Evolutionary conservation across 2,113 vertebrate genomes (phyloP), one percentile per base, ranked within the genome.

Genomic region (Psettodes erumei): DNA sequence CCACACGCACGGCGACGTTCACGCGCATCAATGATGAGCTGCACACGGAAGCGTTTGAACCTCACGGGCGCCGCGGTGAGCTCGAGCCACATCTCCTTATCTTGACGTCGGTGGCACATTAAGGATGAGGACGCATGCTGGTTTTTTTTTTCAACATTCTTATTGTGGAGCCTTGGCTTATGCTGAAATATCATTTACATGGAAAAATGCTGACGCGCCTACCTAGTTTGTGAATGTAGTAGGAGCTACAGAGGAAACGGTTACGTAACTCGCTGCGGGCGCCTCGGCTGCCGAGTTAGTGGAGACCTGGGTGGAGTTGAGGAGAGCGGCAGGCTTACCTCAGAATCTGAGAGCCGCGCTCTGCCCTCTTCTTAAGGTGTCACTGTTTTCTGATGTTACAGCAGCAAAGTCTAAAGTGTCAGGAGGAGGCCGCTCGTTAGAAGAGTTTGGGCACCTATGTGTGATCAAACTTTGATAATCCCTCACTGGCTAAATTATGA

Each of bases 181-280:
- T 59, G 62, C 21, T 42, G 38, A 62, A 71, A 58, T 84, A 32
- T 71, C 71, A 83, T 73, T 77, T 3, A 58, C 30, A 62, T 72
- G 16, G 66, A 58, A 54, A 87, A 62, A 62, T 59, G 65, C 81
- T 77, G 68, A 75, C 68, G 54, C 48, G 48, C 56, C 19, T 37
- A 48, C 48, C 32, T 55, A 32, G n/a, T 60, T 59, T 81, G 47
- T 45, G 55, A 40, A 68, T 78, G 35, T 47, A 5, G 54, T 40
- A 40, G 82, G 69, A 85, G 56, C 37, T 71, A 65, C 54, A 65
- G 55, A 71, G 42, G 32, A 72, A 54, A 40, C 0, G 0, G 50
- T 83, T 87, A 12, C 64, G 28, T 86, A 86, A 85, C 23, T n/a
- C n/a, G 0, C 43, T 0, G 25, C 74, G 50, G 69, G 43, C 54